Percentiles rank a stretch among this genome's conserved stretches.
phyloP scores from a whole-genome alignment of 1,140 invertebrate genomes.

The Bombus sylvicola region DNA sequence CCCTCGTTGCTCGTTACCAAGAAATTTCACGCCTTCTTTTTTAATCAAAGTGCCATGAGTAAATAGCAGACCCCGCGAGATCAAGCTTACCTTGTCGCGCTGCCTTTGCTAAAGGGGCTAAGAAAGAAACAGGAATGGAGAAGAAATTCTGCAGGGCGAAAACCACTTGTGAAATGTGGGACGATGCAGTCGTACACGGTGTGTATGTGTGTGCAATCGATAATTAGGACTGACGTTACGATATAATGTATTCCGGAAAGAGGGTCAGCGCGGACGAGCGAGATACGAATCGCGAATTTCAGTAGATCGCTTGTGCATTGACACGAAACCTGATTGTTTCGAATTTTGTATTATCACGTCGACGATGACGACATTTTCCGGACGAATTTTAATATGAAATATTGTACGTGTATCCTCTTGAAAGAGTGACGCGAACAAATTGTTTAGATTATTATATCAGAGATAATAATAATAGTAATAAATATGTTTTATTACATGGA shows the following conservation, averaged over 20 bases:
- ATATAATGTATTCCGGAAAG: conserved; percentile 12
- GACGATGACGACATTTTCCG: too few species aligned
- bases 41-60: conserved; percentile 36
- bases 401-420: too few species aligned
- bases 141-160: not conserved
- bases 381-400: too few species aligned
- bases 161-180: conserved; percentile 21
- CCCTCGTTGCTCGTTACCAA: conserved; percentile 12
- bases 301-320: not conserved
- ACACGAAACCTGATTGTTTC: not conserved
- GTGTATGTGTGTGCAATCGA: conserved; percentile 8
- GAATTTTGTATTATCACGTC: not conserved
- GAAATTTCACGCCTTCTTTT: conserved; percentile 35
- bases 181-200: not conserved
- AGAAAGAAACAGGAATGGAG: too few species aligned
- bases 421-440: too few species aligned
- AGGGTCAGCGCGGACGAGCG: not conserved
- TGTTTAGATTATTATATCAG: too few species aligned
- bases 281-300: not conserved
- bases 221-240: conserved; percentile 20
- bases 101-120: too few species aligned
- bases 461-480: too few species aligned
- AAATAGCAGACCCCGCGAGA: not conserved
- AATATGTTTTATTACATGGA: too few species aligned
- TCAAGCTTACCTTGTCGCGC: not conserved